Evolutionary conservation across 2,888 invertebrate species (phyloP), one percentile per base, ranked within the genome.

Genomic region (Griposia aprilina): DNA sequence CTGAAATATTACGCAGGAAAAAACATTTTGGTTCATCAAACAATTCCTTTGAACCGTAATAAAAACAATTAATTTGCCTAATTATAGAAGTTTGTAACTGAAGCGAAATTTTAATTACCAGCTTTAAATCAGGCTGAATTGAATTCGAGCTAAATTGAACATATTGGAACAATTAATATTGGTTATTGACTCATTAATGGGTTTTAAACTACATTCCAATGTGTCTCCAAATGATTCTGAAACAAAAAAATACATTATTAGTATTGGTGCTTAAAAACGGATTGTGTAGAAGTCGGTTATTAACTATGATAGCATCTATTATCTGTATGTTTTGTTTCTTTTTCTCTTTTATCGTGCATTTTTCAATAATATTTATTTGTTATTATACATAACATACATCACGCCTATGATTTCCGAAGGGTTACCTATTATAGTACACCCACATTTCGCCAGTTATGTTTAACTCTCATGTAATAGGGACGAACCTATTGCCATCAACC

Each of bases 41-140:
- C 23, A 45, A 72, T 83, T 71, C 71, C 36, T 67, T 48, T 26
- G 50, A 78, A 81, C 62, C 66, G 60, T 65, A 63, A 77, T 70
- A 65, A 86, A 85, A 83, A 71, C 62, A 78, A 85, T 75, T 71
- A 65, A 80, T 83, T 78, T 52, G 20, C 26, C n/a, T 77, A 80
- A 87, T 83, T 74, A 74, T 63, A 68, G 57, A 75, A 77, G 67
- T 78, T 86, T 73, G 66, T 62, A 59, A 76, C 63, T 68, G 30
- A 48, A 70, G 62, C 48, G n/a, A 67, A 72, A 75, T 86, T 80
- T 83, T 80, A 83, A 86, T 87, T 80, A 77, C 57, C 7, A 60
- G 65, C 60, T 60, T 85, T 48, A 73, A 73, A 77, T 83, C 55
- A 48, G n/a, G 26, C 15, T 50, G 48, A 70, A 65, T 50, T 52